phyloP scores from a whole-genome alignment of 2,888 invertebrate species.

The Apodemia zela region DNA sequence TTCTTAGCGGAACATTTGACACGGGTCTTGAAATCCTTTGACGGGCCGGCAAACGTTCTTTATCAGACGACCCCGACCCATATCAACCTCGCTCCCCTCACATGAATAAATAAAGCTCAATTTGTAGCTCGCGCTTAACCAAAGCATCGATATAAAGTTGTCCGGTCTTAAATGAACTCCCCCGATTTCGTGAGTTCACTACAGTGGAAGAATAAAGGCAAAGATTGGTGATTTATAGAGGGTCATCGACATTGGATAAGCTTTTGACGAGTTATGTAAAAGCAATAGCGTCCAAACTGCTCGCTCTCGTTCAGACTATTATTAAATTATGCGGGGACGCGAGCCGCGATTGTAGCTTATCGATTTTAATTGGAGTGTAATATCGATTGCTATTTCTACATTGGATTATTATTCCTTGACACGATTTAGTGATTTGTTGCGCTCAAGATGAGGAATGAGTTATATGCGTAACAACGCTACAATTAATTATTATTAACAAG shows the following conservation, averaged over 20 bases:
- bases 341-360: conserved; percentile 21
- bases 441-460: conserved; percentile 14
- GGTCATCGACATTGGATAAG: conserved; percentile 32
- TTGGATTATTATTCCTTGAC: conserved; percentile 20
- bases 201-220: conserved; percentile 31
- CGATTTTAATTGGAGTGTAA: conserved; percentile 27
- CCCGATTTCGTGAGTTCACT: conserved; percentile 41
- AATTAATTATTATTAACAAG: too few species aligned
- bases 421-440: conserved; percentile 18
- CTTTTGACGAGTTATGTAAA: conserved; percentile 51
- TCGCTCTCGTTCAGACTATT: conserved; percentile 42
- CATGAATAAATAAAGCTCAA: conserved; percentile 78
- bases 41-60: conserved; percentile 60
- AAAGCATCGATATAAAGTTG: conserved; percentile 57
- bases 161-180: conserved; percentile 53
- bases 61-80: conserved; percentile 72
- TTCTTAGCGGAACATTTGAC: conserved; percentile 46
- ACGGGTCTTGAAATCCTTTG: conserved; percentile 52
- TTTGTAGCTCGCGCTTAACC: conserved; percentile 69
- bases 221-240: conserved; percentile 27
- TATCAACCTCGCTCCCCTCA: conserved; percentile 67
- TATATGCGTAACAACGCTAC: background rate
- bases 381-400: conserved; percentile 32
- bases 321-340: conserved; percentile 40
- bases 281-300: conserved; percentile 45